phyloP scores from a whole-genome alignment of 2,113 vertebrate species.

The Colinus virginianus region DNA sequence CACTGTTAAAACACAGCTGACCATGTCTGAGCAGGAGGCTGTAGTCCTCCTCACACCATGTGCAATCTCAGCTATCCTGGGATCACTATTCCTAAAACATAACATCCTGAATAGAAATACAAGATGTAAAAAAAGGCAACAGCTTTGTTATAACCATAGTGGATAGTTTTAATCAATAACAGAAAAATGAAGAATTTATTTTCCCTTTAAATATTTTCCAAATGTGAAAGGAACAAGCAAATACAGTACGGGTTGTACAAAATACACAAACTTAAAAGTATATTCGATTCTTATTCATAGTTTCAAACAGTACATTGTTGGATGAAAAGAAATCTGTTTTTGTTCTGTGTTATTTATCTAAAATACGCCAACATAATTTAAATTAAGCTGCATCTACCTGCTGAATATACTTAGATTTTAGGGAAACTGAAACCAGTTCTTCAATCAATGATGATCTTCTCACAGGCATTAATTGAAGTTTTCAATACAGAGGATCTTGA shows the following conservation, averaged over 20 bases:
- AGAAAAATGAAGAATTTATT: neutral
- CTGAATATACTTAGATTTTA: neutral
- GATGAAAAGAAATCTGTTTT: neutral
- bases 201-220: neutral
- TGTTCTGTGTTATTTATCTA: neutral
- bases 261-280: neutral
- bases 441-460: fast-evolving
- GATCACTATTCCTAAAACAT: too few relatives aligned
- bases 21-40: too few relatives aligned
- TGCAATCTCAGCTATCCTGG: too few relatives aligned
- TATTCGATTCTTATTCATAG: neutral
- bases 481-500: neutral
- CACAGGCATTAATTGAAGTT: neutral
- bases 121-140: neutral
- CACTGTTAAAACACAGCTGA: too few relatives aligned
- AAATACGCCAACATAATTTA: neutral
- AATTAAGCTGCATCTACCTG: neutral
- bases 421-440: neutral
- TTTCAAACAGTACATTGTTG: neutral
- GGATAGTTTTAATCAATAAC: neutral
- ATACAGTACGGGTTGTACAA: neutral
- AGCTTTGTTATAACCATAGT: neutral
- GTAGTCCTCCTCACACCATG: too few relatives aligned
- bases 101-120: neutral
- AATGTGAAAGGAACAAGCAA: neutral